A percentile compares a stretch with the other conserved stretches of the same genome.
Evolutionary conservation across 1,140 invertebrate genomes (phyloP).

Genomic region (Drosophila ironensis): DNA sequence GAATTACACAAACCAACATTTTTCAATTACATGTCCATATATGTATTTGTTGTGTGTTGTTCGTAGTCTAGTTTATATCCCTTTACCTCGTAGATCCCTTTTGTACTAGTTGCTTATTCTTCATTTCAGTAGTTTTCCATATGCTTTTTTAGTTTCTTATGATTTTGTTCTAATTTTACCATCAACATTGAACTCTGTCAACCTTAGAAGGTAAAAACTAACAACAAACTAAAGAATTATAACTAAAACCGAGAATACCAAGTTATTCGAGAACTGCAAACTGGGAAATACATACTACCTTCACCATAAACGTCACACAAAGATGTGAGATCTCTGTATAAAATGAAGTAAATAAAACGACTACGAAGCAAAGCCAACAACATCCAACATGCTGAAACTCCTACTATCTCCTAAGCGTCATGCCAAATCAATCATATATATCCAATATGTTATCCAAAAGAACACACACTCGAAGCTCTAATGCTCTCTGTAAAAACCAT

Average conservation of each 20-base stretch:
- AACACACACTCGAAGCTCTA: constrained; percentile 4
- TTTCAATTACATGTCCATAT: neutral
- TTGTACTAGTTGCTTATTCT: constrained; percentile 6
- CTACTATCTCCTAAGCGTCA: constrained; percentile 10
- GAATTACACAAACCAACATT: neutral
- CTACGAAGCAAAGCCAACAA: constrained; percentile 26
- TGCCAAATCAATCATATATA: constrained; percentile 41
- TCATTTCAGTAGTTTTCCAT: neutral
- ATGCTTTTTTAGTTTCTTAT: constrained; percentile 6
- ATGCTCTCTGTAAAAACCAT: constrained; percentile 19
- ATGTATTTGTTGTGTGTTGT: constrained; percentile 47
- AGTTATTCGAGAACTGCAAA: too few relatives aligned
- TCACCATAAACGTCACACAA: too few relatives aligned
- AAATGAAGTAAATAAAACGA: constrained; percentile 3
- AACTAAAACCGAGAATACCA: too few relatives aligned
- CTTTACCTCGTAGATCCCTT: neutral
- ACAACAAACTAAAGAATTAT: neutral
- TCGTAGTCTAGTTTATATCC: constrained; percentile 43
- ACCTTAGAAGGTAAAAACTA: constrained; percentile 5
- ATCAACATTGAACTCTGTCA: constrained; percentile 8
- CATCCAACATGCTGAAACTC: constrained; percentile 25
- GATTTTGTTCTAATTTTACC: constrained; percentile 7
- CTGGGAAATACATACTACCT: too few relatives aligned
- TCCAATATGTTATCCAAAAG: constrained; percentile 7
- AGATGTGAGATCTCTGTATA: too few relatives aligned